A percentile compares a stretch with the other conserved stretches of the same genome.
Evolutionary conservation across 2,888 invertebrate genomes (phyloP).

Genomic region (Hydraecia micacea): DNA sequence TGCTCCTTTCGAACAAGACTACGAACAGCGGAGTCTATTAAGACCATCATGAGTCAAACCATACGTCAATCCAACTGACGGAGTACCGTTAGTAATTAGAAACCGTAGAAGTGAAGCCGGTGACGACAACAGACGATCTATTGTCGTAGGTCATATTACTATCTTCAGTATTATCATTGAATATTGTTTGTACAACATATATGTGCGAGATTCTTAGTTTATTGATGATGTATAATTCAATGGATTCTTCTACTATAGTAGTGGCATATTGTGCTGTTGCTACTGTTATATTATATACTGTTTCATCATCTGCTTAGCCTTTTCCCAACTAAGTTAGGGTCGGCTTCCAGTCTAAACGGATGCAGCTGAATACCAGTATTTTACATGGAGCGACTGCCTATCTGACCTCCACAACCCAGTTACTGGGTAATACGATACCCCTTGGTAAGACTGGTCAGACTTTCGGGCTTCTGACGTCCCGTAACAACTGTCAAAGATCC

Average conservation of each 20-base stretch:
- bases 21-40: neutral
- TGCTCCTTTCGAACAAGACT: neutral
- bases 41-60: constrained; percentile 16
- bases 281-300: too few species aligned
- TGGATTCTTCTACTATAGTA: neutral
- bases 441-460: too few species aligned
- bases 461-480: too few species aligned
- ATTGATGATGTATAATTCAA: neutral
- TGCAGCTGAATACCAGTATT: too few species aligned
- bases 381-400: too few species aligned
- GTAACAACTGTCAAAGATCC: too few species aligned
- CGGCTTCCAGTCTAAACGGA: too few species aligned
- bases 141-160: constrained; percentile 45
- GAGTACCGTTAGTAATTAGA: constrained; percentile 43
- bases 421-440: too few species aligned
- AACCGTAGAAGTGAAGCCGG: neutral
- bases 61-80: constrained; percentile 16
- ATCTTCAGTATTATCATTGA: constrained; percentile 13
- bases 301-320: too few species aligned
- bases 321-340: too few species aligned
- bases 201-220: constrained; percentile 23
- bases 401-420: too few species aligned
- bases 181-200: constrained; percentile 13
- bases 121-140: constrained; percentile 9
- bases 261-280: neutral